Percentiles rank a stretch among this genome's conserved stretches.
Conservation (phyloP, 2,888 invertebrate species). For the Erebia aethiops region DNA sequence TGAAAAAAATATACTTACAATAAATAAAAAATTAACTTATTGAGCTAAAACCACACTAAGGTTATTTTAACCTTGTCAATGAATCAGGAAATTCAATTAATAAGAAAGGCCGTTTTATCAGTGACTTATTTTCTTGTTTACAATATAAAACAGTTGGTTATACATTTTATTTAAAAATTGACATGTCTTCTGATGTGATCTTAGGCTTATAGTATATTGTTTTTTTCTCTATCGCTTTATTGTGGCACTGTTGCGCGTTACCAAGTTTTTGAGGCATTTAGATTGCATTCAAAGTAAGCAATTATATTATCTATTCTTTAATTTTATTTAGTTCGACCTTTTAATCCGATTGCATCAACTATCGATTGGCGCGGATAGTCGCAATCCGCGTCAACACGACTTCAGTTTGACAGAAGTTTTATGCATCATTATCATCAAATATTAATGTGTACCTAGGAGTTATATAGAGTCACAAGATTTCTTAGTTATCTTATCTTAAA, state of each 20-base stretch:
- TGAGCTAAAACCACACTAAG: no score
- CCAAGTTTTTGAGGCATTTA: slow-evolving; percentile 31
- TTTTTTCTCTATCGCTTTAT: background rate
- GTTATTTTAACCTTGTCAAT: no score
- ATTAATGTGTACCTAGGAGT: slow-evolving; percentile 3
- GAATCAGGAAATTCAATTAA: no score
- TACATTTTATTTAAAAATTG: background rate
- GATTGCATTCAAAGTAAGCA: slow-evolving; percentile 25
- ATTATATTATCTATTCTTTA: background rate
- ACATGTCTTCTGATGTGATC: background rate
- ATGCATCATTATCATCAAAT: background rate
- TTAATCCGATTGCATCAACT: no score
- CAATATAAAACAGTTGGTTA: background rate
- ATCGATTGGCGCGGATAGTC: no score
- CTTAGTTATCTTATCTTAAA: background rate
- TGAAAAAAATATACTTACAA: no score
- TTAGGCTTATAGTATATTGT: background rate
- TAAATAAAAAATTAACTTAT: no score
- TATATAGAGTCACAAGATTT: background rate
- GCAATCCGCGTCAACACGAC: no score
- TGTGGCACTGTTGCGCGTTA: slow-evolving; percentile 15
- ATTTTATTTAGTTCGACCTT: background rate
- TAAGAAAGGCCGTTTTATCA: no score
- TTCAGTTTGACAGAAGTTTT: background rate
- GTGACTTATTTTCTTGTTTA: background rate